Evolutionary conservation across 1,140 invertebrate genomes (phyloP), one percentile per base, ranked within the genome.

Genomic region (Chironomus striatipennis): DNA sequence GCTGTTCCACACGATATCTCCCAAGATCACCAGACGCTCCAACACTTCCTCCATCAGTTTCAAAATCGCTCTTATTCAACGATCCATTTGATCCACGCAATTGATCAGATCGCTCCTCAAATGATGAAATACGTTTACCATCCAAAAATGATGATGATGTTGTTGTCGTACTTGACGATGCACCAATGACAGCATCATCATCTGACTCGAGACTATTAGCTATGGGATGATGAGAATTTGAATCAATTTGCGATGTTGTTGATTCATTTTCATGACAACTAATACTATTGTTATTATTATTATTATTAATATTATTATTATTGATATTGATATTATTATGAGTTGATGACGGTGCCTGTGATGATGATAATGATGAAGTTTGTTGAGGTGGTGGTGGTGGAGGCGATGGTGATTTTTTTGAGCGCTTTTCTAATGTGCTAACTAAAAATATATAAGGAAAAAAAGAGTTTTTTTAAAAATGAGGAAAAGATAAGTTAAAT

Each of bases 391-490:
- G 24, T 34, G 24, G 24, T 34, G 74, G 75, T 78, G 78, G 74
- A 76, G 43, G 75, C 64, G 74, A 73, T 12, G 73, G 12, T 74
- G 73, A 74, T 57, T 74, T 74, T 7, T 74, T 74, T 43, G 34
- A 47, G 15, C 81, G 80, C 74, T 82, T 82, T 76, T 82, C 81
- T 21, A 82, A 82, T 34, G 81, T 81, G 75, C 81, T 82, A 42
- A 82, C 81, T 82, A 77, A 5, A 74, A 76, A 42, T 3, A 10
- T 7, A 24, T 74, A 75, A 75, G 64, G 24, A 1, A 72, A 12
- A 34, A 43, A 12, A 18, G 7, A 72, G 1, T 34, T 34, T 34
- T 34, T 34, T 57, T n/a, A 57, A 47, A 43, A 42, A 42, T 21
- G 42, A 10, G 15, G 42, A 70, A 57, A 57, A 10, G n/a, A 57